Evolutionary conservation across 2,113 vertebrate species (phyloP), one percentile per base, ranked within the genome.

Genomic region (Rhinolophus ferrumequinum): DNA sequence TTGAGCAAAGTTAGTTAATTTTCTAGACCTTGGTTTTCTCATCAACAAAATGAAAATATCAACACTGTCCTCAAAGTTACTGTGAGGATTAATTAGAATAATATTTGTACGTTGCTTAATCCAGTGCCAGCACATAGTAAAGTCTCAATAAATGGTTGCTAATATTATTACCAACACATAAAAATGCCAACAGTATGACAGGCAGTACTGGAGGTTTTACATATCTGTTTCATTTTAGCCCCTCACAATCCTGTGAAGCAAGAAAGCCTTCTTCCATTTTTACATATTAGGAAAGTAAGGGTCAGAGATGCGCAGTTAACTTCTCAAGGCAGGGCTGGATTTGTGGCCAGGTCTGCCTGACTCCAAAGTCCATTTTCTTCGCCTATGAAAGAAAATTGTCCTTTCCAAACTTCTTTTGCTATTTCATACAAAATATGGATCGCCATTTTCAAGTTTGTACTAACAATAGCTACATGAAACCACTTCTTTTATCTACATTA

Each of bases 31-130:
- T 2, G 1, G 41, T 84, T 93, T 91, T n/a, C 50, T 93, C n/a
- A 62, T 80, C 47, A 95, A 75, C 58, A 93, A 93, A 91, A 81
- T 47, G 28, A 83, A 94, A 94, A 85, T 69, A 92, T 80, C n/a
- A 79, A 92, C 56, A 44, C 52, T 64, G 22, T n/a, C 52, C 44
- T 90, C 56, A 90, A 86, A 86, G 56, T 85, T 93, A 80, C 38
- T 58, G 3, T 75, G 44, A 77, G 1, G 26, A 76, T 62, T 89
- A 73, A 86, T 77, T 83, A 64, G 66, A 82, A 81, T 38, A 91
- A 91, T 67, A 80, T 9, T 72, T 76, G 22, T 52, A 58, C 93
- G 28, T 28, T 83, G 22, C 10, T 94, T 93, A 92, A 83, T 88
- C 75, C 33, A 80, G 26, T 50, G n/a, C 11, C 56, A 79, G 33